These are phyloP conservation scores for Hyperoodon ampullatus DNA, from an alignment of 2,113 vertebrate genomes.

Conservation along the genomic window DNA sequence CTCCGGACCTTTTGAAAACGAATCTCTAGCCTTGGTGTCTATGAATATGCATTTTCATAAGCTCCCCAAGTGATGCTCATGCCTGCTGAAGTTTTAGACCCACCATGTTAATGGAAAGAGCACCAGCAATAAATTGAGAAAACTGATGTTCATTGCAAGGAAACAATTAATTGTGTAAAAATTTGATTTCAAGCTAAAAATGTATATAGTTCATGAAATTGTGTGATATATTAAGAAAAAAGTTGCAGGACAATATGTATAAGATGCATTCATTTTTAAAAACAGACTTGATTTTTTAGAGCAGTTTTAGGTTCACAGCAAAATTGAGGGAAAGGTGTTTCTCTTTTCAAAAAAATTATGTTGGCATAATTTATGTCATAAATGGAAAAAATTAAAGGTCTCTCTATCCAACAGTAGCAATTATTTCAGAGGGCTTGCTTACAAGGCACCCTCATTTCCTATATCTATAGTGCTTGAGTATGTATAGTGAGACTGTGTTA, in stretches of 20 bases:
- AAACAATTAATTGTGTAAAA: background rate
- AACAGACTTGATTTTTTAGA: background rate
- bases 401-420: background rate
- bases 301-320: background rate
- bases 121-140: background rate
- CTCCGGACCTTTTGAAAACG: background rate
- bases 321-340: background rate
- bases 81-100: background rate
- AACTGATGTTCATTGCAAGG: background rate
- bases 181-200: background rate
- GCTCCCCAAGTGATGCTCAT: background rate
- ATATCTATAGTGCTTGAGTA: background rate
- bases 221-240: background rate
- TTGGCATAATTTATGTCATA: background rate
- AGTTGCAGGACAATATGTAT: background rate
- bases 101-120: background rate
- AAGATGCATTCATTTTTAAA: background rate
- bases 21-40: background rate
- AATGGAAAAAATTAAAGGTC: background rate
- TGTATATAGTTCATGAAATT: background rate
- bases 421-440: background rate
- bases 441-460: background rate
- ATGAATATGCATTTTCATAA: background rate
- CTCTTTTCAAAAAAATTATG: background rate
- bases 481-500: background rate